Evolutionary conservation across 2,113 vertebrate genomes (phyloP), one percentile per base, ranked within the genome.

Genomic region (Microcebus griseorufus): DNA sequence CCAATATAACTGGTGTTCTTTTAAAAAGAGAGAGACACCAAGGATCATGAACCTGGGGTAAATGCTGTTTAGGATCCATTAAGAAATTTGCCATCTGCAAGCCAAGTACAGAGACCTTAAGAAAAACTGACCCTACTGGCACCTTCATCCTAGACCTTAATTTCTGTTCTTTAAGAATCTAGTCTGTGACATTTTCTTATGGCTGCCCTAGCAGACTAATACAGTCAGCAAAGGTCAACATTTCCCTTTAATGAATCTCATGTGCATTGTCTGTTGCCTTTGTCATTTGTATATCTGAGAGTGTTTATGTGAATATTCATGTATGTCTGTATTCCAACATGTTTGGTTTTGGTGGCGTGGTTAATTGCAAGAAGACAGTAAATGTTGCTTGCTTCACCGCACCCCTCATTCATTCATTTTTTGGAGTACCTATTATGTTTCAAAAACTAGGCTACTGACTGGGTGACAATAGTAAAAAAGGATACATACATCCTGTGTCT

Each of bases 221-320:
- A 34, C 11, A 90, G 1, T n/a, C 64, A 70, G 29, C 17, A 10
- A 94, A 86, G 25, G 37, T 16, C 25, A 65, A 29, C 9, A 27
- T 55, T 67, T 72, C 3, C 11, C 4, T 60, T 67, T 51, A 64
- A 25, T 62, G 18, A 82, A 32, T 53, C 60, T 1, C 10, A 78
- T 22, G 8, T 37, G 39, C 10, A 32, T n/a, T 42, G 2, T n/a
- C 10, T 51, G 3, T 65, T 39, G 6, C 32, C 12, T 65, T 48
- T 76, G 11, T 69, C 45, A 17, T 76, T 13, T 72, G 9, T 45
- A 17, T 3, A 25, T 62, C n/a, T 48, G 5, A 39, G 45, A 37
- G 29, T 10, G 3, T 37, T 1, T 65, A 22, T 34, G 0, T 62
- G 5, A 62, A 25, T 23, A 14, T 11, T 32, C 16, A 1, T 14